Conservation (phyloP, 1,140 invertebrate species). For the Diachasmimorpha longicaudata region DNA sequence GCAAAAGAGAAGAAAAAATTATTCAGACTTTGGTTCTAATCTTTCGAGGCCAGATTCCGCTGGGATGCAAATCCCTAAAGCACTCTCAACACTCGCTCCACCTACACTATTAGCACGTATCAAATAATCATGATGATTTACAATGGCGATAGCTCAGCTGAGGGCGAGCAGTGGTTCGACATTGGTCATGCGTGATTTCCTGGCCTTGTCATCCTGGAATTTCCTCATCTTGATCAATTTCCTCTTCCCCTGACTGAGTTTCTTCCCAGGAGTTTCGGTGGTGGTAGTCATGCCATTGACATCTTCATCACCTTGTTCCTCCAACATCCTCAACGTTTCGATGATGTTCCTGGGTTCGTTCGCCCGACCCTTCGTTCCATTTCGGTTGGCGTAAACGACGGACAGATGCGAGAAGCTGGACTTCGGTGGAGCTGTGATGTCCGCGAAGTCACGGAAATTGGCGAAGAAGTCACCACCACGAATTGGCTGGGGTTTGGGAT, state of each 20-base stretch:
- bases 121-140: conserved; percentile 17
- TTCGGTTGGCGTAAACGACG: conserved; percentile 81
- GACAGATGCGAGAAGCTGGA: conserved; percentile 82
- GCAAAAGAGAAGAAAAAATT: conserved; percentile 15
- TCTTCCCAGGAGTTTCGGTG: conserved; percentile 59
- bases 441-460: conserved; percentile 87
- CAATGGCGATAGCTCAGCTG: conserved; percentile 62
- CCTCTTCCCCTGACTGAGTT: conserved; percentile 67
- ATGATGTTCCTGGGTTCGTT: conserved; percentile 80
- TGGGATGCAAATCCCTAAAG: conserved; percentile 43
- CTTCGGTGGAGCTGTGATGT: conserved; percentile 82
- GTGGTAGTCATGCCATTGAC: conserved; percentile 27
- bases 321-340: conserved; percentile 76
- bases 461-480: conserved; percentile 69
- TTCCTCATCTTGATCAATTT: conserved; percentile 74
- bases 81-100: conserved; percentile 21
- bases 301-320: conserved; percentile 64
- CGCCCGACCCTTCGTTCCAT: conserved; percentile 61
- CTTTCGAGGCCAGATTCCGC: conserved; percentile 50
- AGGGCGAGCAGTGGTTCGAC: conserved; percentile 72
- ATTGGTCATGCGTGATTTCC: conserved; percentile 60
- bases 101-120: conserved; percentile 20
- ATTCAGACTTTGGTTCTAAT: conserved; percentile 57
- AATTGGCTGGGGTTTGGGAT: conserved; percentile 59
- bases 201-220: conserved; percentile 62